These are phyloP conservation scores for Phlogophora meticulosa DNA, from an alignment of 2,888 invertebrate genomes.

Conservation along the genomic window DNA sequence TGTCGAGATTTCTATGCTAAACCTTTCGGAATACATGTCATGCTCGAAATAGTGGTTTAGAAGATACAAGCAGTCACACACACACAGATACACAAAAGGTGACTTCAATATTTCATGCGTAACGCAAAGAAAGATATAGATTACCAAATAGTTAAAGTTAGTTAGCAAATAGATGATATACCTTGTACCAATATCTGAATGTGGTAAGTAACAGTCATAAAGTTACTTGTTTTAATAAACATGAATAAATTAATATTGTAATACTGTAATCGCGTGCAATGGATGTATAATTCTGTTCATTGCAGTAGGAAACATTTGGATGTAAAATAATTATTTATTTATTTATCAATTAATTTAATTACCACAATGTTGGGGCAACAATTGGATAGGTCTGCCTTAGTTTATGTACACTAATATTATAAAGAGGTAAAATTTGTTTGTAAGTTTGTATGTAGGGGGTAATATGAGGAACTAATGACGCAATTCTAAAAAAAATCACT, in stretches of 20 bases:
- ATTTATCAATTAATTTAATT: neutral
- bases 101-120: too few relatives aligned
- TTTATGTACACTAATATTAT: too few relatives aligned
- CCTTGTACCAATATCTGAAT: neutral
- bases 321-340: conserved; percentile 25
- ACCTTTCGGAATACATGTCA: too few relatives aligned
- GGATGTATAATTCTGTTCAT: conserved; percentile 1
- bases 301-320: conserved; percentile 9
- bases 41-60: too few relatives aligned
- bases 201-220: neutral
- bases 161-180: neutral
- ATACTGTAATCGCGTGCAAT: conserved; percentile 22
- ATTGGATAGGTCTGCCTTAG: neutral
- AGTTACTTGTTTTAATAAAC: conserved; percentile 1
- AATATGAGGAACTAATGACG: too few relatives aligned
- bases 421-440: too few relatives aligned
- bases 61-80: too few relatives aligned
- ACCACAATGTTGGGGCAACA: neutral
- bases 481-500: too few relatives aligned
- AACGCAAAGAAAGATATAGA: too few relatives aligned
- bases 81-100: too few relatives aligned
- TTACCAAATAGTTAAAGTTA: neutral
- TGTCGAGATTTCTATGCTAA: too few relatives aligned
- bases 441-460: too few relatives aligned
- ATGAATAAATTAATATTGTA: conserved; percentile 3